Percentiles rank a stretch among this genome's conserved stretches.
Evolutionary conservation across 2,797 vertebrate genomes (phyloP).

Genomic region (Silurus aristotelis): DNA sequence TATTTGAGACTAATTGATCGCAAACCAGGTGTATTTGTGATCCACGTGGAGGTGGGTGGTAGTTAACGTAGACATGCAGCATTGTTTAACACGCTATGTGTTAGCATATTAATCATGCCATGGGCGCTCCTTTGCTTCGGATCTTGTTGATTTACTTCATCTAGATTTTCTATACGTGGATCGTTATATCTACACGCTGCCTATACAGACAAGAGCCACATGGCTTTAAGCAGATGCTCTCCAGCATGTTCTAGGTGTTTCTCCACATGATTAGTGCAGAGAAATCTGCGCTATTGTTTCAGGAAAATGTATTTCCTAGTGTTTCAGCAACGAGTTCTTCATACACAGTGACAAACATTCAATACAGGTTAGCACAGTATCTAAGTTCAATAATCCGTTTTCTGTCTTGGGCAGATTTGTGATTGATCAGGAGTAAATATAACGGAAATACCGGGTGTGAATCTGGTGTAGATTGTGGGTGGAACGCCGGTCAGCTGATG

Average conservation of each 20-base stretch:
- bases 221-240: not conserved
- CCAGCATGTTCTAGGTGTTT: not conserved
- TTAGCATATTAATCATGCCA: constrained; percentile 3
- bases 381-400: no score
- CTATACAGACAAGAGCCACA: not conserved
- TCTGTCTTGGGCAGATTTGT: not conserved
- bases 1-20: not conserved
- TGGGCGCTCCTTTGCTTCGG: not conserved
- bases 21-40: not conserved
- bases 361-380: no score
- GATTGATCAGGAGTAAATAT: not conserved
- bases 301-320: not conserved
- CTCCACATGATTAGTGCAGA: constrained; percentile 5
- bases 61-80: not conserved
- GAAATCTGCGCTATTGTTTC: not conserved
- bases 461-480: not conserved
- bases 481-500: not conserved
- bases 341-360: no score
- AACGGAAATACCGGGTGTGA: not conserved
- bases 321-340: not conserved
- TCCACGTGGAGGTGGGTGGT: not conserved
- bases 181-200: not conserved
- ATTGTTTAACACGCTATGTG: not conserved
- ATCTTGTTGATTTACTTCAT: not conserved
- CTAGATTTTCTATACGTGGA: no score